Evolutionary conservation across 1,140 invertebrate genomes (phyloP).

Genomic region (Cydia splendana): DNA sequence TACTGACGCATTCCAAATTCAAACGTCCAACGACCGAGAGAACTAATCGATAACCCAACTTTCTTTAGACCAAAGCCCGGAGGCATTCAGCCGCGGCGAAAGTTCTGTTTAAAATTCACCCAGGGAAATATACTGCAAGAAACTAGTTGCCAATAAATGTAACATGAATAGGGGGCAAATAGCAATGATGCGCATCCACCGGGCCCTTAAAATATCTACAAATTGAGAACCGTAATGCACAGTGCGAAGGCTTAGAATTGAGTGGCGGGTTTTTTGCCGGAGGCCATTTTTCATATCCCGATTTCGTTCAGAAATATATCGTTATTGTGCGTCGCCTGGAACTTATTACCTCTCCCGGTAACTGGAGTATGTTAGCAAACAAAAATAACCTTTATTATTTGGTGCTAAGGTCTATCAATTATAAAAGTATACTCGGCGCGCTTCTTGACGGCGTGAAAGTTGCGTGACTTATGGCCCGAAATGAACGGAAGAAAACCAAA

Average conservation of each 20-base stretch:
- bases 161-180: slow-evolving; percentile 31
- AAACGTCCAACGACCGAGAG: not conserved
- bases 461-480: slow-evolving; percentile 21
- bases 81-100: not conserved
- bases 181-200: slow-evolving; percentile 3
- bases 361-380: not conserved
- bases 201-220: not conserved
- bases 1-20: slow-evolving; percentile 1
- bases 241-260: slow-evolving; percentile 1
- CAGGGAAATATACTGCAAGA: slow-evolving; percentile 3
- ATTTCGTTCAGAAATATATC: slow-evolving; percentile 27
- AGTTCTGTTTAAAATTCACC: slow-evolving; percentile 27
- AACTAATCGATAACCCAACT: not conserved
- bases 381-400: not conserved
- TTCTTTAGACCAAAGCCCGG: not conserved
- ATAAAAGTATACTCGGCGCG: not conserved
- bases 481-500: slow-evolving; percentile 15
- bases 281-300: slow-evolving; percentile 19
- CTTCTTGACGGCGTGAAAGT: slow-evolving; percentile 4
- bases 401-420: not conserved
- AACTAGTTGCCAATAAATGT: slow-evolving; percentile 29
- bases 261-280: not conserved
- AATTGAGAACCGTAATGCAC: not conserved
- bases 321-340: slow-evolving; percentile 28
- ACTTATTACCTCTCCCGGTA: slow-evolving; percentile 18